phyloP scores from a whole-genome alignment of 2,113 vertebrate species.

The Macquaria ambigua region DNA sequence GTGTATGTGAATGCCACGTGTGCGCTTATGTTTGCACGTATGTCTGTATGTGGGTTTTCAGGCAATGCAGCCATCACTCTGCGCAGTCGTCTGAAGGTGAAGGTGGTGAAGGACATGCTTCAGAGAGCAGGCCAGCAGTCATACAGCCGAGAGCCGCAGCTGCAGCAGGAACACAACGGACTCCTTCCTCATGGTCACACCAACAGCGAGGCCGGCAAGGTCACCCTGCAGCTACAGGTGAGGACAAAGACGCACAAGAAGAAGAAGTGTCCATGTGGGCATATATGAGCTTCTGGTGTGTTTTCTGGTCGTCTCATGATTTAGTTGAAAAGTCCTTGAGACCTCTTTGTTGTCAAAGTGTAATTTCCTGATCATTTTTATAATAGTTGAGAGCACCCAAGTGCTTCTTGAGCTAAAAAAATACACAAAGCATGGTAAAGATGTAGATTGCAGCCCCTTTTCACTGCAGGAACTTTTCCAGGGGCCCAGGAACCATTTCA shows the following conservation, averaged over 20 bases:
- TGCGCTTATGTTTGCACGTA: not conserved
- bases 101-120: conserved; percentile 86
- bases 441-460: not conserved
- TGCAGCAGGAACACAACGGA: conserved; percentile 77
- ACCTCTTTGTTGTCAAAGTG: not conserved
- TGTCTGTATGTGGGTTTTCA: conserved; percentile 38
- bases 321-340: no score
- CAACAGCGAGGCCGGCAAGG: conserved; percentile 80
- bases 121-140: conserved; percentile 67
- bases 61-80: conserved; percentile 87
- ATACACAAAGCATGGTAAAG: not conserved
- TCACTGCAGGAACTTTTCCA: not conserved
- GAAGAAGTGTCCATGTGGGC: not conserved
- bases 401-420: not conserved
- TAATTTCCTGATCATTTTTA: not conserved
- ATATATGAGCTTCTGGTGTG: not conserved
- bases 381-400: not conserved
- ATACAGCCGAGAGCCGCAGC: conserved; percentile 33
- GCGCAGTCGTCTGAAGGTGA: conserved; percentile 87
- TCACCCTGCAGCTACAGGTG: conserved; percentile 87
- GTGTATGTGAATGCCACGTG: not conserved
- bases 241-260: not conserved
- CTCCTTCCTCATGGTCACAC: conserved; percentile 75
- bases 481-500: not conserved
- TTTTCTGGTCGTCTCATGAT: not conserved